Evolutionary conservation across 2,888 invertebrate species (phyloP), one percentile per base, ranked within the genome.

Genomic region (Synanthedon andrenaeformis): DNA sequence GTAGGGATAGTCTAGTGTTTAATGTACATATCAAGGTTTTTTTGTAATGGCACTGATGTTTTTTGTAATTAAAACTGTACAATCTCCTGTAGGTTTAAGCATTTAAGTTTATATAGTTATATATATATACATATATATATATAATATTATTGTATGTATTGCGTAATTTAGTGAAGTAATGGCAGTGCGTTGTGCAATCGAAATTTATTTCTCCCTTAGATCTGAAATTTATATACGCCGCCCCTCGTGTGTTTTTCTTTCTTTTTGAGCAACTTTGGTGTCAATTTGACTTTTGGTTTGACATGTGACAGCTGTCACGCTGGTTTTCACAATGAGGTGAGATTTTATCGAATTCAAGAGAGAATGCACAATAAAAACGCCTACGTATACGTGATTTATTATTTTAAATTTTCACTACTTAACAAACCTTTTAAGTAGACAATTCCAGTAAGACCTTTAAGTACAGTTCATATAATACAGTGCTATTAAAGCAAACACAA

Each of bases 11-110:
- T 59, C 53, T 72, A 72, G 67, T 60, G 61, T 72, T 23, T 72
- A 68, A 66, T 84, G 84, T 83, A 85, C 85, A 85, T 85, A 85
- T 85, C 85, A 85, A 69, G 59, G 60, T 60, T 71, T 76, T n/a
- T 82, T 74, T 82, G 63, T 72, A 74, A 72, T 59, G 62, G 66
- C 68, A 69, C 61, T 55, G 66, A 66, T 63, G 65, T 69, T 73
- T 23, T 75, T 68, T 69, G 72, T 73, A 77, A 76, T 69, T 79
- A 28, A n/a, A 51, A 51, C 28, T 51, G 41, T 51, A 79, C 72
- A 78, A 78, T 77, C 56, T 70, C 67, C 57, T 66, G 58, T 70
- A 69, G 68, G 61, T 64, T 54, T 62, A 62, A 66, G 82, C 79
- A 82, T 81, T 82, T 83, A 78, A 73, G 73, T 76, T 77, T 56